Evolutionary conservation across 2,113 vertebrate species (phyloP).

Genomic region (Ophthalmolycus amberensis): DNA sequence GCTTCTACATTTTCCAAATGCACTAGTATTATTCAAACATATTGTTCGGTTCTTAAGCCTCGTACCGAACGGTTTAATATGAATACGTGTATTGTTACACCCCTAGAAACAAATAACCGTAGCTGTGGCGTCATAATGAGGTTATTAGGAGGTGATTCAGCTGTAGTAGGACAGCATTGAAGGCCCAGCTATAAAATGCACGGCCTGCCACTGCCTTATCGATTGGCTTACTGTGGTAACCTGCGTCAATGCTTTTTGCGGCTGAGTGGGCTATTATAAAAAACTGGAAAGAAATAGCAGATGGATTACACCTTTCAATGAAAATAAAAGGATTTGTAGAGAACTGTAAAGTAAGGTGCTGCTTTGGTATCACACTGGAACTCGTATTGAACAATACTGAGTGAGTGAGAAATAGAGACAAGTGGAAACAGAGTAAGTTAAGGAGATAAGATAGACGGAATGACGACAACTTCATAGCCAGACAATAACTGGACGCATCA

Average conservation of each 20-base stretch:
- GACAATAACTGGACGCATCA: conserved; percentile 33
- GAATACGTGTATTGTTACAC: no score
- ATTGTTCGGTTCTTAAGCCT: no score
- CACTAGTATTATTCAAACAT: no score
- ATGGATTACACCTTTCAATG: background rate
- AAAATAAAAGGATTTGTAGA: background rate
- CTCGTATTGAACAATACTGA: background rate
- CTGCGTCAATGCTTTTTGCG: background rate
- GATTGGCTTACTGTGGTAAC: background rate
- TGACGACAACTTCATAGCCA: conserved; percentile 33
- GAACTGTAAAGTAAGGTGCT: background rate
- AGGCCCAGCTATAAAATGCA: no score
- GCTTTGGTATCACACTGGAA: background rate
- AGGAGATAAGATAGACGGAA: background rate
- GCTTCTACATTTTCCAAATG: no score
- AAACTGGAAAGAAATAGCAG: background rate
- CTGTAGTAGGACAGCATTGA: no score
- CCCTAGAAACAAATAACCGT: no score
- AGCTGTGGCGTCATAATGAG: no score
- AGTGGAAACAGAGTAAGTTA: background rate
- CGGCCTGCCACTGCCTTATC: background rate
- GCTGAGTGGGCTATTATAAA: background rate
- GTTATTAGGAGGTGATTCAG: no score
- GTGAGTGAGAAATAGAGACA: background rate
- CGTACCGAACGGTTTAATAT: no score